Evolutionary conservation across 2,888 invertebrate genomes (phyloP).

Genomic region (Nomada fucata): DNA sequence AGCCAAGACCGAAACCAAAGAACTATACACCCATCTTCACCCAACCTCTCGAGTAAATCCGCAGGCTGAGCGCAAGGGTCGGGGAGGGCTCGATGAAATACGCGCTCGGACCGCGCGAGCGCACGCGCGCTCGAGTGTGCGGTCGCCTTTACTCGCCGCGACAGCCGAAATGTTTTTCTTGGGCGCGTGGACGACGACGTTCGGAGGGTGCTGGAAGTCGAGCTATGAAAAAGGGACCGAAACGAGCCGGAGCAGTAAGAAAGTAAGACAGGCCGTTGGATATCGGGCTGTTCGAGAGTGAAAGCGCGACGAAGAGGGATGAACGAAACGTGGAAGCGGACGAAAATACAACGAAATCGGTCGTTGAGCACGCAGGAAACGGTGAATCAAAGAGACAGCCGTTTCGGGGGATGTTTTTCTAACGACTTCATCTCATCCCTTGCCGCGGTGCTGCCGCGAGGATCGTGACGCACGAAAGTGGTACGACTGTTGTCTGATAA

Average conservation of each 20-base stretch:
- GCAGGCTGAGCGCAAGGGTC: background rate
- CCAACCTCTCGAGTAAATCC: background rate
- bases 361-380: slow-evolving; percentile 75
- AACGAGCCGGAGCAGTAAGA: slow-evolving; percentile 45
- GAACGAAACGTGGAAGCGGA: slow-evolving; percentile 62
- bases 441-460: slow-evolving; percentile 15
- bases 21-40: background rate
- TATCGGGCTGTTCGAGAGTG: slow-evolving; percentile 36
- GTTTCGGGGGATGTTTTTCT: slow-evolving; percentile 69
- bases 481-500: slow-evolving; percentile 17
- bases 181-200: slow-evolving; percentile 52
- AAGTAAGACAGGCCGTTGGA: slow-evolving; percentile 53
- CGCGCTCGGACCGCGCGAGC: slow-evolving; percentile 18
- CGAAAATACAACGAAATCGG: slow-evolving; percentile 75
- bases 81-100: slow-evolving; percentile 7
- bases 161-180: slow-evolving; percentile 55
- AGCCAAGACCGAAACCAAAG: background rate
- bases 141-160: slow-evolving; percentile 27
- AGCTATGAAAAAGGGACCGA: slow-evolving; percentile 10
- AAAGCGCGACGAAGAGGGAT: slow-evolving; percentile 31
- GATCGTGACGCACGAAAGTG: background rate
- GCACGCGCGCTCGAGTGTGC: slow-evolving; percentile 25
- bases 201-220: slow-evolving; percentile 23
- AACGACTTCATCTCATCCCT: slow-evolving; percentile 68
- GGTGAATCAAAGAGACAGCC: slow-evolving; percentile 81